Evolutionary conservation across 2,888 invertebrate species (phyloP).

Genomic region (Adineta ricciae): DNA sequence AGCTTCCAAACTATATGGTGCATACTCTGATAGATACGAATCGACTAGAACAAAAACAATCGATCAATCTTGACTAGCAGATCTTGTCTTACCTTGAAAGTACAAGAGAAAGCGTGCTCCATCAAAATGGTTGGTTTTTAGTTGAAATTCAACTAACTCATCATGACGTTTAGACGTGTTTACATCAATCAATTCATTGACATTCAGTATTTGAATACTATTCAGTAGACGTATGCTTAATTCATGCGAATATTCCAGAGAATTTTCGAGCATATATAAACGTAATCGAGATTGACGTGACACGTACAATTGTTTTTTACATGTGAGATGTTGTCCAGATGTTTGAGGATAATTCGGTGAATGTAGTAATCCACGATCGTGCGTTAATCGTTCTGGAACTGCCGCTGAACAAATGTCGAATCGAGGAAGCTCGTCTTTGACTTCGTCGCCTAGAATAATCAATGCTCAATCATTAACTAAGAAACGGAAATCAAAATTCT

Average conservation of each 20-base stretch:
- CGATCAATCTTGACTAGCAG: neutral
- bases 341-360: neutral
- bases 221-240: neutral
- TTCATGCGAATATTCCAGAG: constrained; percentile 1
- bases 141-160: neutral
- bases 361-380: constrained; percentile 13
- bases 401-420: neutral
- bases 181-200: neutral
- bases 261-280: neutral
- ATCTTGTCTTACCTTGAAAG: neutral
- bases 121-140: constrained; percentile 6
- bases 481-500: neutral
- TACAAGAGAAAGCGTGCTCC: neutral
- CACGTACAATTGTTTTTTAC: neutral
- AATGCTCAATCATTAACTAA: neutral
- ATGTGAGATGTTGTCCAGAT: neutral
- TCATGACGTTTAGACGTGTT: neutral
- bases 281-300: neutral
- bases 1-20: neutral
- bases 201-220: neutral
- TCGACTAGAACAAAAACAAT: neutral
- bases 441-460: neutral
- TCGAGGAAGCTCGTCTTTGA: neutral
- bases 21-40: neutral
- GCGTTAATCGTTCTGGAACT: neutral